Percentiles rank a stretch among this genome's conserved stretches.
Conservation (phyloP, 1,140 invertebrate genomes). For the Sitodiplosis mosellana region DNA sequence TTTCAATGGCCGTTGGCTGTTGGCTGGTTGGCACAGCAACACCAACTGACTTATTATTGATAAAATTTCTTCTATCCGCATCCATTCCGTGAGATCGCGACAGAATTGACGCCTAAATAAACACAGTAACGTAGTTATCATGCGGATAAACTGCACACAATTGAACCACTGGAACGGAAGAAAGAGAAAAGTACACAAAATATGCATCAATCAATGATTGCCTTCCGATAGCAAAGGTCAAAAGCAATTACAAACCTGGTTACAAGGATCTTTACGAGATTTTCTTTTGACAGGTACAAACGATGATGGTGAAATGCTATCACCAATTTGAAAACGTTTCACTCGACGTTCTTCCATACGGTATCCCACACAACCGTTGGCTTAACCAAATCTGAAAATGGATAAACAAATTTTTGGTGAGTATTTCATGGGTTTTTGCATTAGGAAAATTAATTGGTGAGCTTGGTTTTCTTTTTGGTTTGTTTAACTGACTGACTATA, state of each 20-base stretch:
- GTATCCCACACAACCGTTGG: conserved; percentile 1
- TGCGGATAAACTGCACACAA: conserved; percentile 4
- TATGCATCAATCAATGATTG: no score
- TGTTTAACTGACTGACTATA: no score
- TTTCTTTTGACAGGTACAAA: conserved; percentile 1
- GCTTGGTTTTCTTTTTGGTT: no score
- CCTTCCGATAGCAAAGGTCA: not conserved
- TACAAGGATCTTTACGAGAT: not conserved
- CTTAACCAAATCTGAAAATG: not conserved
- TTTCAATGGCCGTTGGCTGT: not conserved
- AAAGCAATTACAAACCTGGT: not conserved
- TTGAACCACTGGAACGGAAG: no score
- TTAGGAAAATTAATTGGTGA: no score
- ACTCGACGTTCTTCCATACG: conserved; percentile 4
- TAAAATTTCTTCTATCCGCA: not conserved
- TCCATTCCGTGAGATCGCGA: conserved; percentile 6
- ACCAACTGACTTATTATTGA: conserved; percentile 2
- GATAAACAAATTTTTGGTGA: no score
- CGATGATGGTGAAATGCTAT: conserved; percentile 1
- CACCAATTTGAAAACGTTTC: conserved; percentile 4
- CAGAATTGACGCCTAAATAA: conserved; percentile 3
- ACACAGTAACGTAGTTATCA: conserved; percentile 4
- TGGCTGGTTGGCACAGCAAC: not conserved
- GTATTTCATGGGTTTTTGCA: no score
- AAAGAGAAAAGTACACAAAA: no score